phyloP scores from a whole-genome alignment of 1,140 invertebrate species.

The Papilio polytes region DNA sequence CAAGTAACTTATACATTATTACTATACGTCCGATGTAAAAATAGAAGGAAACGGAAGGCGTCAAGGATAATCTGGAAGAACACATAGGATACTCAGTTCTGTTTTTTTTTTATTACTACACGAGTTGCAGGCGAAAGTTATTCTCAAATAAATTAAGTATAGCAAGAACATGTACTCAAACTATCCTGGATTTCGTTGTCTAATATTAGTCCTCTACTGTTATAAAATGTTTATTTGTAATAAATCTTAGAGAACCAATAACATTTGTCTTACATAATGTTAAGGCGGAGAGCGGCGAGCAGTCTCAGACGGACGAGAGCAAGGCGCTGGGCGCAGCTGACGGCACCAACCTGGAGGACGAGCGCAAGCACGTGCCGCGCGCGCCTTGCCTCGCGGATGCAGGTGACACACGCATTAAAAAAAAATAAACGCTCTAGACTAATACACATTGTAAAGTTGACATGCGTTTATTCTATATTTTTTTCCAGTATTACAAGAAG shows the following conservation, averaged over 20 bases:
- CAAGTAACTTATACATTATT: background rate
- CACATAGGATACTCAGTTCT: no score
- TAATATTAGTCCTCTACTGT: no score
- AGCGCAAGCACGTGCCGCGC: slow-evolving; percentile 74
- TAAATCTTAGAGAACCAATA: background rate
- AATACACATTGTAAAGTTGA: background rate
- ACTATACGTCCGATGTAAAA: no score
- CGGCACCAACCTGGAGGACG: slow-evolving; percentile 74
- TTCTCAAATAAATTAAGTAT: no score
- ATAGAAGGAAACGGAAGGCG: no score
- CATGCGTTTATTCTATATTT: background rate
- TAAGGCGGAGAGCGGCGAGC: slow-evolving; percentile 59
- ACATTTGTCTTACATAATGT: background rate
- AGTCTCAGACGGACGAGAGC: slow-evolving; percentile 91
- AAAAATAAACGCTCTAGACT: no score
- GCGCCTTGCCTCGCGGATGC: slow-evolving; percentile 90
- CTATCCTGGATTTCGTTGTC: no score
- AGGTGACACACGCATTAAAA: slow-evolving; percentile 53
- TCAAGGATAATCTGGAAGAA: no score
- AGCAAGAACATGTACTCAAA: no score
- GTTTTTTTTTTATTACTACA: no score
- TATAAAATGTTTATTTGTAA: no score
- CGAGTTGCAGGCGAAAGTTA: no score
- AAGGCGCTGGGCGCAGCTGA: slow-evolving; percentile 87
- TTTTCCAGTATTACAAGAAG: slow-evolving; percentile 83